These are phyloP conservation scores for Gymnocheta viridis DNA, from an alignment of 2,888 invertebrate species.

Conservation along the genomic window DNA sequence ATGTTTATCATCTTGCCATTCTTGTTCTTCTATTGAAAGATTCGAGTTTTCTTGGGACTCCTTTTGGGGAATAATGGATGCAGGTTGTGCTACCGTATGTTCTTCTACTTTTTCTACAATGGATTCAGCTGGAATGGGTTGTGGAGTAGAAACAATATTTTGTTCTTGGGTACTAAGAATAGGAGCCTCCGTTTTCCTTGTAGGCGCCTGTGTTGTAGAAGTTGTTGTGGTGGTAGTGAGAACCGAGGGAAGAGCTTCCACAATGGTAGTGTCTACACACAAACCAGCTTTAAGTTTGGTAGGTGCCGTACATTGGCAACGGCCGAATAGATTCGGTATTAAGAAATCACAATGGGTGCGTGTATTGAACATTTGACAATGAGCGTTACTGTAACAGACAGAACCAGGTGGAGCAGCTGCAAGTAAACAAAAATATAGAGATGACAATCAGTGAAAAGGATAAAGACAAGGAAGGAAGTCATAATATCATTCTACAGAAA, in stretches of 20 bases:
- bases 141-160: background rate
- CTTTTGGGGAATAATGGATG: background rate
- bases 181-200: conserved; percentile 46
- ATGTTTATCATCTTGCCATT: conserved; percentile 58
- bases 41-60: conserved; percentile 25
- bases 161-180: background rate
- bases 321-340: conserved; percentile 93
- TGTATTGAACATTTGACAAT: conserved; percentile 92
- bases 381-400: conserved; percentile 94
- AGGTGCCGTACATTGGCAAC: conserved; percentile 90
- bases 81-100: background rate
- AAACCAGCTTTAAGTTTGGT: conserved; percentile 86
- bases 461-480: background rate
- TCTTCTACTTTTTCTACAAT: conserved; percentile 1
- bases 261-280: conserved; percentile 82
- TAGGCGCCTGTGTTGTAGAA: conserved; percentile 35
- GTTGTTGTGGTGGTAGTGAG: conserved; percentile 66
- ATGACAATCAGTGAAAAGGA: background rate
- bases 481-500: too few species aligned
- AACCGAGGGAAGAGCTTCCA: conserved; percentile 48
- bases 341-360: conserved; percentile 94
- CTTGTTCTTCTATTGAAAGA: conserved; percentile 48
- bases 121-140: conserved; percentile 11
- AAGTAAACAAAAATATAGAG: conserved; percentile 74
- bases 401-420: conserved; percentile 93